phyloP scores from a whole-genome alignment of 2,113 vertebrate species.

The Datnioides undecimradiatus region DNA sequence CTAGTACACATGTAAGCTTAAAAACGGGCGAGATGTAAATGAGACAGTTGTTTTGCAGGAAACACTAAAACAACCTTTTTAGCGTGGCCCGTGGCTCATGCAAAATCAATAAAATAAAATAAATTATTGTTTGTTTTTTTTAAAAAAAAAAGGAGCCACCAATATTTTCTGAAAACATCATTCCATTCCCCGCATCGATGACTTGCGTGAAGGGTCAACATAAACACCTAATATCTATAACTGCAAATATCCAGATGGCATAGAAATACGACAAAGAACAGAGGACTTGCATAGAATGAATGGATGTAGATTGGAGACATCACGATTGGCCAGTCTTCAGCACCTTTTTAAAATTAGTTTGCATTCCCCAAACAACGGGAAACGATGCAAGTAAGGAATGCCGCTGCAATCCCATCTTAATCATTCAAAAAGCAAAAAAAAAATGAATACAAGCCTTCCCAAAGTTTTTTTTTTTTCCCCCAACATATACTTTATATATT shows the following conservation, averaged over 20 bases:
- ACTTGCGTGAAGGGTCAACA: conserved; percentile 45
- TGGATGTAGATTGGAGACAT: conserved; percentile 77
- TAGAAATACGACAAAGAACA: conserved; percentile 65
- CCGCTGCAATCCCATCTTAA: conserved; percentile 54
- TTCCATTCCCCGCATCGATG: conserved; percentile 41
- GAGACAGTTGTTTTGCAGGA: conserved; percentile 23
- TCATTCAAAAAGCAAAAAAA: conserved; percentile 66
- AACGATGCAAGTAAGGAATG: conserved; percentile 64
- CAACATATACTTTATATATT: conserved; percentile 34
- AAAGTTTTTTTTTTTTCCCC: conserved; percentile 32
- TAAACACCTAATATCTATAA: conserved; percentile 48
- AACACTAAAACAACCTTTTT: conserved; percentile 44
- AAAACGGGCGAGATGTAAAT: conserved; percentile 21
- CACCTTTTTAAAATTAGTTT: conserved; percentile 81
- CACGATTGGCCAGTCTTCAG: conserved; percentile 79
- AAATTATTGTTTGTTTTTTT: neutral
- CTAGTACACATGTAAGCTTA: conserved; percentile 31
- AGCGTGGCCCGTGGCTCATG: conserved; percentile 55
- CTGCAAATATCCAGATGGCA: conserved; percentile 50
- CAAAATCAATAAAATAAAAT: conserved; percentile 40
- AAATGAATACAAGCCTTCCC: conserved; percentile 51
- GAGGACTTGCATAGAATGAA: conserved; percentile 85
- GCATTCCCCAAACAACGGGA: conserved; percentile 68
- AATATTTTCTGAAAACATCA: conserved; percentile 51
- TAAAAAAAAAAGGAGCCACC: conserved; percentile 28